Percentiles rank a stretch among this genome's conserved stretches.
Evolutionary conservation across 2,888 invertebrate genomes (phyloP).

Genomic region (Melangyna quadrimaculata): DNA sequence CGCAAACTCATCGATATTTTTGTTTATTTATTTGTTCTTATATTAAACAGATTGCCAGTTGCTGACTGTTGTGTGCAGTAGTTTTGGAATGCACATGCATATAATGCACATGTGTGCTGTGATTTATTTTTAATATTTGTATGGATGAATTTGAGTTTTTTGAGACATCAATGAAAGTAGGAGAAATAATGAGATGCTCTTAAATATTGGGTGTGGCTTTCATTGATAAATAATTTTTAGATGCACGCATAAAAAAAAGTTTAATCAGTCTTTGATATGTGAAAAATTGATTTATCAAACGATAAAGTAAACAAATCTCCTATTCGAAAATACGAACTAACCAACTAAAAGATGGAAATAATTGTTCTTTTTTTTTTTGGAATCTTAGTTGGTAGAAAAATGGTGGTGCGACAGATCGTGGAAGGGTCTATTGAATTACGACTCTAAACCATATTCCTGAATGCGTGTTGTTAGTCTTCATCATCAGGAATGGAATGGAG

Average conservation of each 20-base stretch:
- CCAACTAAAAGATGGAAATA: too few species aligned
- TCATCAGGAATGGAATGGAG: too few species aligned
- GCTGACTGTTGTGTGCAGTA: conserved; percentile 30
- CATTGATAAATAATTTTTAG: conserved; percentile 3
- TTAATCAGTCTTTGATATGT: neutral
- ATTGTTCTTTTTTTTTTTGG: too few species aligned
- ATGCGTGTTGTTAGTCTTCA: too few species aligned
- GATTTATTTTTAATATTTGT: conserved; percentile 40
- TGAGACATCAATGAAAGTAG: conserved; percentile 18
- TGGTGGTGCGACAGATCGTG: too few species aligned
- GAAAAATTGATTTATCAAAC: too few species aligned
- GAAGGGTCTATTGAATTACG: too few species aligned
- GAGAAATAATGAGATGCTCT: neutral
- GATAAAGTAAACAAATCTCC: too few species aligned
- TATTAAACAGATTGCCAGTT: conserved; percentile 45
- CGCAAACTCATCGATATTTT: conserved; percentile 45
- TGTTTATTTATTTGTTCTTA: conserved; percentile 35
- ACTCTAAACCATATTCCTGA: too few species aligned
- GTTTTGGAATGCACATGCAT: neutral
- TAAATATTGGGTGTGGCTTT: conserved; percentile 39
- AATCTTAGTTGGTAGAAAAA: too few species aligned
- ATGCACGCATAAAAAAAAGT: neutral
- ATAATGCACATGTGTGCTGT: conserved; percentile 17
- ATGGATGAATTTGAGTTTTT: conserved; percentile 13
- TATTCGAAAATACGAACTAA: too few species aligned